Evolutionary conservation across 2,888 invertebrate genomes (phyloP).

Genomic region (Tenthredo notha): DNA sequence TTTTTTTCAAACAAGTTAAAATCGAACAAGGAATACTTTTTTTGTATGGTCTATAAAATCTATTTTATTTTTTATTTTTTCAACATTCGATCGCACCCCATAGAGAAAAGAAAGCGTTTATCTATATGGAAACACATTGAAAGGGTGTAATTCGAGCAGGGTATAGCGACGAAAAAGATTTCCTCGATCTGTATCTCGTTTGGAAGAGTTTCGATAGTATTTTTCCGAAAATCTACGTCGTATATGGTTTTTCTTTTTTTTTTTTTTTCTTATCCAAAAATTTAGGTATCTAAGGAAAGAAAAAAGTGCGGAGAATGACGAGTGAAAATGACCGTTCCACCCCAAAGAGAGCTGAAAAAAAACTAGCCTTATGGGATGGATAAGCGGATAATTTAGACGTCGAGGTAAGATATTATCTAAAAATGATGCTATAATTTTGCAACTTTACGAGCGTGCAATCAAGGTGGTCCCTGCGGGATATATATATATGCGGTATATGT

Average conservation of each 20-base stretch:
- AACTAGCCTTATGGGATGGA: background rate
- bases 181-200: background rate
- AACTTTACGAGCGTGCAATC: slow-evolving; percentile 61
- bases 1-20: background rate
- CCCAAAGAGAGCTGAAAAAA: background rate
- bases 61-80: background rate
- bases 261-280: background rate
- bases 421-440: slow-evolving; percentile 63
- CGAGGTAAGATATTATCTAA: slow-evolving; percentile 25
- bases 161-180: background rate
- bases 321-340: background rate
- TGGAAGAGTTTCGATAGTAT: background rate
- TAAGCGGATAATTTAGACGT: slow-evolving; percentile 27
- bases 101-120: background rate
- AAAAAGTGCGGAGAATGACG: background rate
- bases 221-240: background rate
- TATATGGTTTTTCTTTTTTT: background rate
- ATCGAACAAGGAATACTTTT: background rate
- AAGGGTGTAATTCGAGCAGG: slow-evolving; percentile 19
- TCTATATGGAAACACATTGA: background rate
- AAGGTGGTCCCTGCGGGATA: slow-evolving; percentile 56
- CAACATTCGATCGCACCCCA: background rate
- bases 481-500: slow-evolving; percentile 45
- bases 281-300: background rate
- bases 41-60: background rate